A percentile compares a stretch with the other conserved stretches of the same genome.
Evolutionary conservation across 1,140 invertebrate species (phyloP).

Genomic region (Spodoptera litura): DNA sequence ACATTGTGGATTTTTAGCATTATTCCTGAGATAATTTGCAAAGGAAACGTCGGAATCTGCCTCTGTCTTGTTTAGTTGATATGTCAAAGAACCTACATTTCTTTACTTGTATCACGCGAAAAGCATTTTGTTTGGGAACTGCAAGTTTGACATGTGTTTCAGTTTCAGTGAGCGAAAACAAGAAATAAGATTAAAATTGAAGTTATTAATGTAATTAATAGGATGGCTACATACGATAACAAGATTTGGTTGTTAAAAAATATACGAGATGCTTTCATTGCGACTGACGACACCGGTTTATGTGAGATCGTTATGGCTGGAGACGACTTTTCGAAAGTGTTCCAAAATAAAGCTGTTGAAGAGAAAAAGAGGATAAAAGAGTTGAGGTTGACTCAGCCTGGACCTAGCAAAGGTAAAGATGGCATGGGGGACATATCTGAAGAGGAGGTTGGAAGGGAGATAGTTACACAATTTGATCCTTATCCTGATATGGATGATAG

Average conservation of each 20-base stretch:
- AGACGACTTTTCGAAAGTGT: slow-evolving; percentile 91
- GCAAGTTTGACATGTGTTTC: slow-evolving; percentile 56
- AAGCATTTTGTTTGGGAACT: slow-evolving; percentile 52
- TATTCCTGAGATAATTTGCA: not conserved
- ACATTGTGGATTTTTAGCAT: not conserved
- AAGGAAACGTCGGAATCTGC: not conserved
- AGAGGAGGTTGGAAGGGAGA: slow-evolving; percentile 87
- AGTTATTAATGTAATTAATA: slow-evolving; percentile 42
- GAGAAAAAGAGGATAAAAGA: slow-evolving; percentile 72
- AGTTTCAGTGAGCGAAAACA: slow-evolving; percentile 50
- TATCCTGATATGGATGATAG: slow-evolving; percentile 93
- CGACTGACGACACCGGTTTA: slow-evolving; percentile 96
- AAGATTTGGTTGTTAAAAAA: slow-evolving; percentile 96
- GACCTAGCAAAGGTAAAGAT: slow-evolving; percentile 86
- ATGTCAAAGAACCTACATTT: not conserved
- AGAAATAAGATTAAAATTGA: slow-evolving; percentile 48
- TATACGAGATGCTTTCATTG: slow-evolving; percentile 97
- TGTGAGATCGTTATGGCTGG: slow-evolving; percentile 93
- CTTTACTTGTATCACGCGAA: slow-evolving; percentile 20
- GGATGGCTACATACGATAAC: slow-evolving; percentile 97
- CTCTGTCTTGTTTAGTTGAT: not conserved
- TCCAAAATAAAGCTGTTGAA: slow-evolving; percentile 83
- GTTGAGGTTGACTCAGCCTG: slow-evolving; percentile 73
- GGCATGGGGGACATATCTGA: slow-evolving; percentile 89
- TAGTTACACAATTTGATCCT: slow-evolving; percentile 87